Percentiles rank a stretch among this genome's conserved stretches.
These are phyloP conservation scores for Oreochromis spilurus DNA, from an alignment of 2,113 vertebrate species.

Conservation along the genomic window DNA sequence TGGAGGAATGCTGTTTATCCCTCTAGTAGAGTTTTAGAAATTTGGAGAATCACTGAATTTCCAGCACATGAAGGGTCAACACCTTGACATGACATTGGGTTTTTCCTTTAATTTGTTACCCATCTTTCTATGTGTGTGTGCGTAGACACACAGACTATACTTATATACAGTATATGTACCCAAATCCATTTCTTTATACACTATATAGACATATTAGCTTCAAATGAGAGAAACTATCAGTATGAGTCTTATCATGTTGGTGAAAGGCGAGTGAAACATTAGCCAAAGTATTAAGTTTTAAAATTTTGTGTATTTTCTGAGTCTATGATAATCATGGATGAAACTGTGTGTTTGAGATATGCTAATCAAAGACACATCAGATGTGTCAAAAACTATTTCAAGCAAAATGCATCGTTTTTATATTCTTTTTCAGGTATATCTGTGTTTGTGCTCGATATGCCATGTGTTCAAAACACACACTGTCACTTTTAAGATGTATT, in stretches of 20 bases:
- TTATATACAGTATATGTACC: conserved; percentile 21
- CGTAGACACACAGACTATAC: neutral
- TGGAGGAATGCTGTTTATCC: neutral
- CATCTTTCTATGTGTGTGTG: neutral
- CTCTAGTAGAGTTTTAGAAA: neutral
- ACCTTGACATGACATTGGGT: neutral
- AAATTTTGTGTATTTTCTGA: conserved; percentile 24
- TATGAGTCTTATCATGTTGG: conserved; percentile 28
- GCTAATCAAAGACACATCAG: conserved; percentile 51
- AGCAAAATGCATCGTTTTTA: neutral
- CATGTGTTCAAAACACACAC: conserved; percentile 61
- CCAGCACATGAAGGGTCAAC: neutral
- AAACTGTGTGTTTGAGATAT: conserved; percentile 20
- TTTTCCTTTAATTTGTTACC: neutral
- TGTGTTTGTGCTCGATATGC: conserved; percentile 15
- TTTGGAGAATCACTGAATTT: neutral
- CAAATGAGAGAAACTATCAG: conserved; percentile 34
- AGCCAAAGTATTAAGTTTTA: conserved; percentile 63
- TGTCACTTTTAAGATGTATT: neutral
- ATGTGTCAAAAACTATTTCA: conserved; percentile 42
- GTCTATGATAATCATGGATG: conserved; percentile 24
- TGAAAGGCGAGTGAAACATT: conserved; percentile 47
- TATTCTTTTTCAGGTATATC: conserved; percentile 11
- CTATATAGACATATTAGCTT: conserved; percentile 42
- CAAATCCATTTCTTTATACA: conserved; percentile 39